Percentiles rank a stretch among this genome's conserved stretches.
phyloP scores from a whole-genome alignment of 2,888 invertebrate genomes.

The Trilocha varians region DNA sequence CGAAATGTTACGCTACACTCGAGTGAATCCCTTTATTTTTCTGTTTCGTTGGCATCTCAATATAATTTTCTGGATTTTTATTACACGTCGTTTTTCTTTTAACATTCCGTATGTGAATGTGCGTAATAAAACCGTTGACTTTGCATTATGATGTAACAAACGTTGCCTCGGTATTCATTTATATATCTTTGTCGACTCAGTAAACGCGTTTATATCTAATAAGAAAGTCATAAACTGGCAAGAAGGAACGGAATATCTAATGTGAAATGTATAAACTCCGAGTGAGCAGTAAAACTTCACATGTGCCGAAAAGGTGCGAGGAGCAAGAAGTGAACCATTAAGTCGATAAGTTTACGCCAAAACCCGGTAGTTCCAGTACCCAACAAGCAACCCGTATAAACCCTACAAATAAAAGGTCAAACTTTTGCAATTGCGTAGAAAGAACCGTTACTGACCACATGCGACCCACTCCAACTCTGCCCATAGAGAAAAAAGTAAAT shows the following conservation, averaged over 20 bases:
- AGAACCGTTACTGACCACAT: slow-evolving; percentile 53
- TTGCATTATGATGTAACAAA: slow-evolving; percentile 11
- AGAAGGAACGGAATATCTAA: slow-evolving; percentile 39
- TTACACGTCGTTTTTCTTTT: slow-evolving; percentile 16
- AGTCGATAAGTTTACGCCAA: slow-evolving; percentile 35
- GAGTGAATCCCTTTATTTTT: slow-evolving; percentile 36
- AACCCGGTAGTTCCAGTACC: slow-evolving; percentile 21
- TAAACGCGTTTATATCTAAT: slow-evolving; percentile 40
- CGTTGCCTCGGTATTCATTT: slow-evolving; percentile 22
- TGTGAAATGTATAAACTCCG: slow-evolving; percentile 43
- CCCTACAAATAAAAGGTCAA: slow-evolving; percentile 46
- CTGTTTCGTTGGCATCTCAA: slow-evolving; percentile 13
- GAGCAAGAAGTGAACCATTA: slow-evolving; percentile 31
- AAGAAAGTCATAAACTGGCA: slow-evolving; percentile 45
- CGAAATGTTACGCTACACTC: slow-evolving; percentile 35
- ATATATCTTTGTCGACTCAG: slow-evolving; percentile 27
- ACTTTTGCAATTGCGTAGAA: slow-evolving; percentile 40
- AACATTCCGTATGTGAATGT: slow-evolving; percentile 15
- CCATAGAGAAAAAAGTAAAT: slow-evolving; percentile 55
- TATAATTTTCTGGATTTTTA: slow-evolving; percentile 18
- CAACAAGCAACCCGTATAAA: slow-evolving; percentile 21
- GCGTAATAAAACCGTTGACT: slow-evolving; percentile 17
- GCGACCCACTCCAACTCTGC: slow-evolving; percentile 48
- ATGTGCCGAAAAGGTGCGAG: slow-evolving; percentile 32
- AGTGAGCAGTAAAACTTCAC: slow-evolving; percentile 42